Percentiles rank a stretch among this genome's conserved stretches.
phyloP scores from a whole-genome alignment of 1,140 invertebrate species.

The Drosophila pseudoobscura region DNA sequence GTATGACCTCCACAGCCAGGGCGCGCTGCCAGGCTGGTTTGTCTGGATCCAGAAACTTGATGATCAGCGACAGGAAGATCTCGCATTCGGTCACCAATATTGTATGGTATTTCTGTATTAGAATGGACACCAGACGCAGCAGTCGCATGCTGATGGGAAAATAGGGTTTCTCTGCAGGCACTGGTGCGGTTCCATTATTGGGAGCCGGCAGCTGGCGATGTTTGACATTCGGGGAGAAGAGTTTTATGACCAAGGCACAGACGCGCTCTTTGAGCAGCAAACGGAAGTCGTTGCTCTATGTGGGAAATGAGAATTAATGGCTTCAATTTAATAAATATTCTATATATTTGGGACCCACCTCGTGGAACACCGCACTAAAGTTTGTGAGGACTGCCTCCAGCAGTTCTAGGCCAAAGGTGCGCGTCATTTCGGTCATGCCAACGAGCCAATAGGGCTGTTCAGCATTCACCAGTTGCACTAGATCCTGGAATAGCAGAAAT shows the following conservation, averaged over 20 bases:
- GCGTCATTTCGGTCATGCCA: slow-evolving; percentile 98
- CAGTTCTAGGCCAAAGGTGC: slow-evolving; percentile 97
- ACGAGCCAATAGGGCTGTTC: slow-evolving; percentile 97
- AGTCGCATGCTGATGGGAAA: slow-evolving; percentile 98
- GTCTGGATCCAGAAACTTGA: slow-evolving; percentile 98
- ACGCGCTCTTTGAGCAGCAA: slow-evolving; percentile 98
- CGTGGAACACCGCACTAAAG: slow-evolving; percentile 96
- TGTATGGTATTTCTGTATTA: slow-evolving; percentile 97
- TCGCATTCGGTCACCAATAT: slow-evolving; percentile 98
- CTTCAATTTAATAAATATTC: background rate
- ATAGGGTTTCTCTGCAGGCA: slow-evolving; percentile 93
- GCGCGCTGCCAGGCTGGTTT: slow-evolving; percentile 98
- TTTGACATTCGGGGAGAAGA: slow-evolving; percentile 98
- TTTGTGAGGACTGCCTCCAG: slow-evolving; percentile 96
- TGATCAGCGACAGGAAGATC: slow-evolving; percentile 97
- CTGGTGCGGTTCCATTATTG: slow-evolving; percentile 84
- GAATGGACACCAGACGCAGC: slow-evolving; percentile 94
- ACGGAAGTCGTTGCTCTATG: slow-evolving; percentile 94
- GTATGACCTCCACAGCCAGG: slow-evolving; percentile 96
- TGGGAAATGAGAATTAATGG: background rate
- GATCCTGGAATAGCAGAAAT: slow-evolving; percentile 97
- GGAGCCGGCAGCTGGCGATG: slow-evolving; percentile 88
- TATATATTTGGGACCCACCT: slow-evolving; percentile 85
- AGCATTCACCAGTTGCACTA: slow-evolving; percentile 97
- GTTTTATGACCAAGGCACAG: slow-evolving; percentile 97